Evolutionary conservation across 2,113 vertebrate species (phyloP).

Genomic region (Neoarius graeffei): DNA sequence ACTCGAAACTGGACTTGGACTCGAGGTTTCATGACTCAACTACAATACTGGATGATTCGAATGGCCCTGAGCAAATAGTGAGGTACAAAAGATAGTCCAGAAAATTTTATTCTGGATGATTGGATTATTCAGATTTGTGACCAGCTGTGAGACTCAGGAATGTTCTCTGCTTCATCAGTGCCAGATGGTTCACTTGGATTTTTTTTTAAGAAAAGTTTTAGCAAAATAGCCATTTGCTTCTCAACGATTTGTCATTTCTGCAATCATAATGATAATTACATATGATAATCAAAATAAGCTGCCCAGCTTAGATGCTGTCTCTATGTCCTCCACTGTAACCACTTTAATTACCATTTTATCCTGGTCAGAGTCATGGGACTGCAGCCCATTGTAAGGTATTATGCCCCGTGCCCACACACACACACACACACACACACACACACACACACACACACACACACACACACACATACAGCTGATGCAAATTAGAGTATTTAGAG

Average conservation of each 20-base stretch:
- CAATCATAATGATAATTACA: neutral
- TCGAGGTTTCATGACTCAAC: no score
- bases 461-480: conserved; percentile 11
- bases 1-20: no score
- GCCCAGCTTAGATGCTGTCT: neutral
- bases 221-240: neutral
- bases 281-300: neutral
- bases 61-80: neutral
- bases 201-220: neutral
- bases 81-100: neutral
- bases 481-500: conserved; percentile 9
- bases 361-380: neutral
- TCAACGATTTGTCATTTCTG: neutral
- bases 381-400: no score
- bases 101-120: neutral
- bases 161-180: neutral
- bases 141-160: neutral
- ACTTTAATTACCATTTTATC: neutral
- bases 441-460: neutral
- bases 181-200: neutral
- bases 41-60: neutral
- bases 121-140: neutral
- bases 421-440: neutral
- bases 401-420: neutral
- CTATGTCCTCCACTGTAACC: neutral